phyloP scores from a whole-genome alignment of 2,797 vertebrate species.

The Sebastes reedi region DNA sequence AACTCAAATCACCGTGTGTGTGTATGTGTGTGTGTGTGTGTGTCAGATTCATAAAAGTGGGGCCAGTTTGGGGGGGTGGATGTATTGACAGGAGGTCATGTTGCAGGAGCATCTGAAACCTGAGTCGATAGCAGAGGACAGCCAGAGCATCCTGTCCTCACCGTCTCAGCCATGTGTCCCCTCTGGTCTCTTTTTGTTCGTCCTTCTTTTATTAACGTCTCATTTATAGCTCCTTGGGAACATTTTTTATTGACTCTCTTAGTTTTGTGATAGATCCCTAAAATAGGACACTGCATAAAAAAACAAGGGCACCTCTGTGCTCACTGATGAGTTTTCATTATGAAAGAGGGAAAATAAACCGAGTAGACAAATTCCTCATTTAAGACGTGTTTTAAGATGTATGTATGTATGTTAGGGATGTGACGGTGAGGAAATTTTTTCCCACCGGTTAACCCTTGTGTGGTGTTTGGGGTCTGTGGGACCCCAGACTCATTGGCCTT shows the following conservation, averaged over 20 bases:
- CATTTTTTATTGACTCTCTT: slow-evolving; percentile 4
- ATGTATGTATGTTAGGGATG: too few species aligned
- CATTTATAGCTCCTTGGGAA: not conserved
- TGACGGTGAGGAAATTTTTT: too few species aligned
- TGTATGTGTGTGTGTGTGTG: slow-evolving; percentile 12
- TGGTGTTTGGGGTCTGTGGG: too few species aligned
- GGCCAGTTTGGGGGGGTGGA: slow-evolving; percentile 7
- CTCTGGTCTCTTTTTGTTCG: not conserved
- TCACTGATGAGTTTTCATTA: not conserved
- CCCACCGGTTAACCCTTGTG: too few species aligned
- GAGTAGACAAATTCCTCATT: not conserved
- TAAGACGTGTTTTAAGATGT: not conserved
- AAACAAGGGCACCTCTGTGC: not conserved
- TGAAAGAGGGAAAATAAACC: not conserved
- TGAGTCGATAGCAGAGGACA: slow-evolving; percentile 55
- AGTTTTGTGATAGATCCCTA: not conserved
- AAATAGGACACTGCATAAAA: not conserved
- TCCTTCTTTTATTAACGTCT: slow-evolving; percentile 12
- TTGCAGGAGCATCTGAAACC: slow-evolving; percentile 69
- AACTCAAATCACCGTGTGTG: slow-evolving; percentile 63
- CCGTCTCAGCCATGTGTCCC: slow-evolving; percentile 3
- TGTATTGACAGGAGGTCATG: slow-evolving; percentile 65
- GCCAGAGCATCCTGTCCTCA: slow-evolving; percentile 51
- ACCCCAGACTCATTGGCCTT: too few species aligned
- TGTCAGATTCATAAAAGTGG: slow-evolving; percentile 19